Evolutionary conservation across 2,113 vertebrate species (phyloP), one percentile per base, ranked within the genome.

Genomic region (Nothoprocta pentlandii): DNA sequence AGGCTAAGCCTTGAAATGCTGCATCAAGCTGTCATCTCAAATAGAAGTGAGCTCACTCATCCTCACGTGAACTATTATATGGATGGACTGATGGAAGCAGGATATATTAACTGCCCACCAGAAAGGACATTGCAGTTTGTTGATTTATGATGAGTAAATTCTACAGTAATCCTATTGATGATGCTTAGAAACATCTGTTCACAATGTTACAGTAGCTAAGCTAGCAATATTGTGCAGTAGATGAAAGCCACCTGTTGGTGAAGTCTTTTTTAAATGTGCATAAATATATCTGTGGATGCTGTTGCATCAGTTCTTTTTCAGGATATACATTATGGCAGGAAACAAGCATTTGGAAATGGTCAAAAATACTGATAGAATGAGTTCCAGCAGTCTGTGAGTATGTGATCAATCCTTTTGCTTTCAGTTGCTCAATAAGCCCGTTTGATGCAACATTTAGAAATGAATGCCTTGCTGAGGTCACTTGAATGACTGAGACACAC

Each of bases 1-100:
- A 96, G 95, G 95, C 83, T 97, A 96, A 97, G 96, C 93, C 96
- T 95, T 94, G 92, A 97, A 96, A 93, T 92, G 80, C 96, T 97
- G 74, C 91, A 94, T 96, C 95, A 95, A 96, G 92, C 94, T 97
- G 96, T 97, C 95, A 89, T 90, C 70, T 96, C 92, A 94, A 94
- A 96, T 95, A 95, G 91, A 61, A 89, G 80, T 86, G 92, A 95
- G 47, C 80, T 95, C 95, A 82, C 78, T 95, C 95, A 92, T 87
- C 97, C 95, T 91, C 39, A 7, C 1, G n/a, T 95, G 92, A 96
- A 82, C 93, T 77, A 22, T 87, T 87, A 92, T 42, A 91, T 94
- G 94, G 96, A 95, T 79, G 47, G 64, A 89, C 70, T 7, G 8
- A 87, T 66, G 82, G 86, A 83, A 86, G 62, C 83, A 92, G 92